Percentiles rank a stretch among this genome's conserved stretches.
Conservation (phyloP, 2,888 invertebrate species). For the Torymus texanus region DNA sequence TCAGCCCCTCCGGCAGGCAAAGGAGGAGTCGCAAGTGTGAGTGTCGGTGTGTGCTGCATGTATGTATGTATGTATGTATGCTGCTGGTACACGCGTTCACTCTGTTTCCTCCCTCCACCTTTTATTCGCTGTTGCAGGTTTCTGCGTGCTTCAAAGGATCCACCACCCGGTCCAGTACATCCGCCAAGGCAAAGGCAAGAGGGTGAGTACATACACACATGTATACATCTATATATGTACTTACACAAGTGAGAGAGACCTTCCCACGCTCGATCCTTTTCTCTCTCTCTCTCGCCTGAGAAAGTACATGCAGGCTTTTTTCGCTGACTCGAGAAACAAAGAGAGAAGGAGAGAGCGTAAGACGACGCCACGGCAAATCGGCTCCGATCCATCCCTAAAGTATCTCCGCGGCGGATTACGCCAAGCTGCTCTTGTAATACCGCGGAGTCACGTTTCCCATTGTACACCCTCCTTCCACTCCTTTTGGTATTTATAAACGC, state of each 20-base stretch:
- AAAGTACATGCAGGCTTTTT: too few species aligned
- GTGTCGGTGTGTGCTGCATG: not conserved
- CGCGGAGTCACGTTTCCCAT: too few species aligned
- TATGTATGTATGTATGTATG: not conserved
- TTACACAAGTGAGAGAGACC: too few species aligned
- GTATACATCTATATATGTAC: too few species aligned
- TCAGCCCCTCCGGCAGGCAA: slow-evolving; percentile 25
- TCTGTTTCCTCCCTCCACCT: not conserved
- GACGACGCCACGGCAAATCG: not conserved
- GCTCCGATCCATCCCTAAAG: not conserved
- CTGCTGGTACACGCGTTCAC: not conserved
- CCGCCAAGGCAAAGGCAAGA: slow-evolving; percentile 88
- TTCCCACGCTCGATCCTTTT: not conserved
- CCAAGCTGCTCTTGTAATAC: not conserved
- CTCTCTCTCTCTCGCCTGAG: not conserved
- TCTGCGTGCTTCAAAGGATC: slow-evolving; percentile 89
- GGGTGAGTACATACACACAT: slow-evolving; percentile 79
- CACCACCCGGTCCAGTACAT: slow-evolving; percentile 90
- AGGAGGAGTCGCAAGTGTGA: slow-evolving; percentile 29
- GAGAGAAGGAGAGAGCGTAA: not conserved
- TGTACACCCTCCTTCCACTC: too few species aligned
- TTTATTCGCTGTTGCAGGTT: slow-evolving; percentile 77
- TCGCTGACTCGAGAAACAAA: not conserved
- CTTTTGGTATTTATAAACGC: too few species aligned
- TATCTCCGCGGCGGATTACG: not conserved